phyloP scores from a whole-genome alignment of 2,113 vertebrate genomes.

The Clarias batrachus region DNA sequence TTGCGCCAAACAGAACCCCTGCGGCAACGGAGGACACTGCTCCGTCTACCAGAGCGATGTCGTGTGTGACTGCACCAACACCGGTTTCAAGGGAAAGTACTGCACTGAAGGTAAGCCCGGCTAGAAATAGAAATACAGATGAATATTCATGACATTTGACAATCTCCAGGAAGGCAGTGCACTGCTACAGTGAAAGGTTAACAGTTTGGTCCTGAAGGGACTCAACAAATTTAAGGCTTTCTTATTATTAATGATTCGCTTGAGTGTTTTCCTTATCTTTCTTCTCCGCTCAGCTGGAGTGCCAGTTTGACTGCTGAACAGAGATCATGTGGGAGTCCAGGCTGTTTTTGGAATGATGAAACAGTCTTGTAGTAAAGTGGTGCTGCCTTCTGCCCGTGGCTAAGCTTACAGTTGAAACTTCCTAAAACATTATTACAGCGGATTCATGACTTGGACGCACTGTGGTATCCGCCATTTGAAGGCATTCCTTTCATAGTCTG shows the following conservation, averaged over 20 bases:
- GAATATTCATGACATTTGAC: constrained; percentile 17
- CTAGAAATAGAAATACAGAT: background rate
- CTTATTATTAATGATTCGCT: constrained; percentile 45
- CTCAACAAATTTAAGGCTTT: constrained; percentile 23
- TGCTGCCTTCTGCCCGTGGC: constrained; percentile 17
- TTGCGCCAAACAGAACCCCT: constrained; percentile 82
- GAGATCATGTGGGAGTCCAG: constrained; percentile 21
- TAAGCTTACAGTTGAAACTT: constrained; percentile 9
- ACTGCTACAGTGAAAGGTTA: constrained; percentile 29
- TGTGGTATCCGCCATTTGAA: background rate
- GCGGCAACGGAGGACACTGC: constrained; percentile 84
- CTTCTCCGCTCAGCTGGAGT: constrained; percentile 34
- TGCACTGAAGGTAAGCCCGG: constrained; percentile 86
- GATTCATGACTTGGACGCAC: constrained; percentile 6
- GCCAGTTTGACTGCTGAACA: constrained; percentile 26
- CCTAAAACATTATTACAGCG: background rate
- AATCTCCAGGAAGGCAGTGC: background rate
- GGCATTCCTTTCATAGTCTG: background rate
- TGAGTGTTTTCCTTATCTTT: constrained; percentile 47
- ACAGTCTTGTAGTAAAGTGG: background rate
- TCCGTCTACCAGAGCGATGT: constrained; percentile 81
- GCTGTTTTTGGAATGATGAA: constrained; percentile 32
- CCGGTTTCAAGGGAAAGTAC: constrained; percentile 85
- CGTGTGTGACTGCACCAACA: constrained; percentile 86
- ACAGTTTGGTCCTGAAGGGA: constrained; percentile 41